Base-by-base conservation (phyloP, 2,888 invertebrate species). In the Willowsia nigromaculata region DNA sequence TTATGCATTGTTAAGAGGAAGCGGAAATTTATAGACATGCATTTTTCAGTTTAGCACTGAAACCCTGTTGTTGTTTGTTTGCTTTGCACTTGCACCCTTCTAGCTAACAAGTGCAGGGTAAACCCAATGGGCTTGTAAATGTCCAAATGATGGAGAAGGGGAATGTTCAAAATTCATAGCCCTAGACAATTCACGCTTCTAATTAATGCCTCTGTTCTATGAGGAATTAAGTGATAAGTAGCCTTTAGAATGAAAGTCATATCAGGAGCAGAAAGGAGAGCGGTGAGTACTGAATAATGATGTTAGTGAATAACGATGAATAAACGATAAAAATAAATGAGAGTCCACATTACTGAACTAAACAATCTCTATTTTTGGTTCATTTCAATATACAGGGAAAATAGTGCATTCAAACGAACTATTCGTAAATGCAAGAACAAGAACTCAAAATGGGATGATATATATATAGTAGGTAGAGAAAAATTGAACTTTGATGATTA, bases 161-260 rank as follows among this genome's bases (percentile, higher is more conserved):
- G 82, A 76, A 56, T 68, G 27, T 76, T 59, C 56, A 25, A 83
- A 82, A 82, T 50, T 40, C 76, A 18, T 37, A 11, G 33, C 22
- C 18, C 15, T 2, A 81, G 25, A n/a, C 22, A 53, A 71, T 65
- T 56, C 74, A 62, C 18, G 33, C n/a, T 71, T 53, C 33, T 33
- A 87, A 87, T 87, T 82, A 88, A 82, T 82, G 82, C 37, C 5
- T 18, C 33, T 50, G 30, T 78, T 59, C 56, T 25, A 30, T 71
- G 82, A 88, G 88, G 88, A 88, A 88, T 88, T 82, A 88, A 88
- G 74, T 84, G 84, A 71, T 84, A 84, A 84, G 84, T 84, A 74
- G 84, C 84, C 74, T 84, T 74, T 30, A 3, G 27, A 9, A 33
- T 18, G 18, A 11, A 0, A 62, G 80, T 13, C 13, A 62, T 62